Evolutionary conservation across 2,888 invertebrate species (phyloP).

Genomic region (Ectemnius cavifrons): DNA sequence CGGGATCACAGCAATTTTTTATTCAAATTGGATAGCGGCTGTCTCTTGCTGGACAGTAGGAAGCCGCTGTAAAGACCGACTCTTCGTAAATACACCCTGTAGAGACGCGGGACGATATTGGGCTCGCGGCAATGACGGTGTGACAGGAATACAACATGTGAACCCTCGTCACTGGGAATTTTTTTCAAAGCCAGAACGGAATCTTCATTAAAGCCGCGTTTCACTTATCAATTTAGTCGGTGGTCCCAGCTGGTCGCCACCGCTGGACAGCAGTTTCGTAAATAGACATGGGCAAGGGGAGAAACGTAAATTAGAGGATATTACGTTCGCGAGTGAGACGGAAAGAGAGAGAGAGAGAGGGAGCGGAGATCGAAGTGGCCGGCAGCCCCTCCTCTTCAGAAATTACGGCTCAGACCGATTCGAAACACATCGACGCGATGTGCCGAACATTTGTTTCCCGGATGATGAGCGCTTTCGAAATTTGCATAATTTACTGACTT

Average conservation of each 20-base stretch:
- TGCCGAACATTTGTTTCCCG: constrained; percentile 4
- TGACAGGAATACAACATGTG: constrained; percentile 8
- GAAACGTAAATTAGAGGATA: constrained; percentile 1
- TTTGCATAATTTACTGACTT: constrained; percentile 13
- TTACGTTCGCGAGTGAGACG: neutral
- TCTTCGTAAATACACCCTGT: neutral
- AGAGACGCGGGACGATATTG: neutral
- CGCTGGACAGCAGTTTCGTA: neutral
- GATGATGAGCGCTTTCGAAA: constrained; percentile 16
- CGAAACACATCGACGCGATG: neutral
- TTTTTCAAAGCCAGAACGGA: neutral
- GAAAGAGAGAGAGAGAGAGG: no score
- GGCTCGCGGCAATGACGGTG: neutral
- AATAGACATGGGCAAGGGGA: neutral
- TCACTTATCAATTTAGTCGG: constrained; percentile 9
- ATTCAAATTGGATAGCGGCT: neutral
- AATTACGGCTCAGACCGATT: neutral
- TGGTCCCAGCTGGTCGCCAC: neutral
- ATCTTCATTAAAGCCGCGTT: constrained; percentile 9
- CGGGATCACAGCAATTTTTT: neutral
- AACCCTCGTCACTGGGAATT: constrained; percentile 9
- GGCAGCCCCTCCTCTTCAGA: neutral
- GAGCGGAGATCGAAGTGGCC: no score
- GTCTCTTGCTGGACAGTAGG: neutral
- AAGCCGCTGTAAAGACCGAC: neutral